Evolutionary conservation across 2,113 vertebrate species (phyloP), one percentile per base, ranked within the genome.

Genomic region (Ammodytes dubius): DNA sequence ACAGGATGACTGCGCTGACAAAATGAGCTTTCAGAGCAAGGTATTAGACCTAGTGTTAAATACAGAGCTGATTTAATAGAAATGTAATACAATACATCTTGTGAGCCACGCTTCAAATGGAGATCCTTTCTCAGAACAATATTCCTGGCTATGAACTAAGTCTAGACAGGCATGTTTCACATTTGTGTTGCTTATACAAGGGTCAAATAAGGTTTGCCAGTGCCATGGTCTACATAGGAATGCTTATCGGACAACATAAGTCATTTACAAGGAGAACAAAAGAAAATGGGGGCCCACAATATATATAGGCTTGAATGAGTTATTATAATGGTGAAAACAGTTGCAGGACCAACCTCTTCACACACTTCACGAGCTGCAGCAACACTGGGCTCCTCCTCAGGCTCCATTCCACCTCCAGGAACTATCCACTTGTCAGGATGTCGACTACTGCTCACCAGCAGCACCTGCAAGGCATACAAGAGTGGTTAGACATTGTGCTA

Each of bases 371-470:
- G 96, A 77, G 95, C 96, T 4, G 98, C 98, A 0, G 98, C 98
- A 86, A 96, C 94, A 12, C 90, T 94, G 2, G 98, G 97, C 92
- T 99, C 98, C 91, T 99, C 98, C 67, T 99, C 97, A 0, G 98
- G 98, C 93, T 99, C 98, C 98, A 99, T 98, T 77, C 98, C 98
- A 17, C 98, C 98, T 65, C 98, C 98, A 2, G 98, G 98, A 76
- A 99, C 98, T 49, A 99, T 99, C 98, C 98, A 99, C 91, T 97
- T 97, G 74, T 99, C 98, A 1, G 98, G 98, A 91, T 99, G 96
- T 77, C 98, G 96, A 93, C 98, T 99, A 52, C 98, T 99, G 95
- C 98, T 99, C 83, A 99, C 98, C 43, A 99, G 93, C 88, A 99
- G 93, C 84, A 99, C 98, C 98, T 99, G 91, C 11, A 86, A 79